Conservation (phyloP, 2,797 vertebrate species). For the Smutsia temminckii region DNA sequence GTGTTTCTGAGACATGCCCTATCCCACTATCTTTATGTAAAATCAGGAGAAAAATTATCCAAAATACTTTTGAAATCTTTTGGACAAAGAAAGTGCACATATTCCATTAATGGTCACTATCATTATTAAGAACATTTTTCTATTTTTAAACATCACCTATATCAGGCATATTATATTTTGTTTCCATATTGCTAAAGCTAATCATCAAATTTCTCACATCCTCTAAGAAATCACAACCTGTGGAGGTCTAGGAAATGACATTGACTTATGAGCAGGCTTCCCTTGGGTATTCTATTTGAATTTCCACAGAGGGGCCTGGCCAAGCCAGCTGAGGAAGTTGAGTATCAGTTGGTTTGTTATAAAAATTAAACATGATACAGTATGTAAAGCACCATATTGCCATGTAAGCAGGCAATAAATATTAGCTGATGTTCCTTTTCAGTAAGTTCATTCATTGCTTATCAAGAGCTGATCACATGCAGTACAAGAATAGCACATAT, state of each 20-base stretch:
- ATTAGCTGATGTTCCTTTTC: neutral
- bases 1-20: neutral
- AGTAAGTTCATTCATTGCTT: neutral
- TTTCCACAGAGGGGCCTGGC: neutral
- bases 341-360: neutral
- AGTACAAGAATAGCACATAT: neutral
- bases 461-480: neutral
- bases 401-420: neutral
- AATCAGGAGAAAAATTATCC: constrained; percentile 5
- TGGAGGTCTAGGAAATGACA: neutral
- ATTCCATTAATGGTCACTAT: neutral
- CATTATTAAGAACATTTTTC: neutral
- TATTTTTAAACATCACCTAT: neutral
- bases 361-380: neutral
- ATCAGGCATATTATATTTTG: neutral
- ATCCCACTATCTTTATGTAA: constrained; percentile 36
- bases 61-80: constrained; percentile 27
- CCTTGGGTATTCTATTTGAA: neutral
- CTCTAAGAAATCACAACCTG: neutral
- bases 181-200: neutral
- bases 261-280: neutral
- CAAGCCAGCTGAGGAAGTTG: neutral
- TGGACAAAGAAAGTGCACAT: neutral
- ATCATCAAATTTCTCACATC: neutral
- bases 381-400: neutral